phyloP scores from a whole-genome alignment of 1,140 invertebrate species.

The Diuraphis noxia region DNA sequence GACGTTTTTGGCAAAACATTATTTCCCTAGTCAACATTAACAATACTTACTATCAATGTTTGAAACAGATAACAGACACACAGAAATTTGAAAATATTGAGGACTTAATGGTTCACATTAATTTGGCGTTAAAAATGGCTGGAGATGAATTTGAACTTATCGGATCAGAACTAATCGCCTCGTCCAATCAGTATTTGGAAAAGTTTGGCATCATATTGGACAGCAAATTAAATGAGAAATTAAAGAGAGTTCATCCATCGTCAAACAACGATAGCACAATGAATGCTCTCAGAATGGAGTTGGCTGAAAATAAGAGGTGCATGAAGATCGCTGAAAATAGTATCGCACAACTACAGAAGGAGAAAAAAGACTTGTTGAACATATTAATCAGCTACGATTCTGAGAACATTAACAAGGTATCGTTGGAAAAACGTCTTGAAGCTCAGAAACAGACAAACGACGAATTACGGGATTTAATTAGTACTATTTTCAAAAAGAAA shows the following conservation, averaged over 20 bases:
- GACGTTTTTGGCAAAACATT: conserved; percentile 2
- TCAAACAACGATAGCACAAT: background rate
- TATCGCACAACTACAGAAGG: background rate
- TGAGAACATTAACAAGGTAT: background rate
- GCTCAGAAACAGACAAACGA: background rate
- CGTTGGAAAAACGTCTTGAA: conserved; percentile 17
- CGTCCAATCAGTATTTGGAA: background rate
- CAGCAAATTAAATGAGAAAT: background rate
- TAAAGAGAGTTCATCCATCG: background rate
- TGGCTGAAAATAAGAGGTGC: background rate
- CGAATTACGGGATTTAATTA: background rate
- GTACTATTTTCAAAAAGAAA: background rate
- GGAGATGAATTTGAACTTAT: background rate
- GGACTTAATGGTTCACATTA: background rate
- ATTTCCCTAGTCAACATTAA: background rate
- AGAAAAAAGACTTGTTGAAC: conserved; percentile 29
- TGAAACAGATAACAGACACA: background rate
- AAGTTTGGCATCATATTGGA: background rate
- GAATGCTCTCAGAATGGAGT: background rate
- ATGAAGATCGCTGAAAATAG: background rate
- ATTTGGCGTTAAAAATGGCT: background rate
- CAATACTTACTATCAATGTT: background rate
- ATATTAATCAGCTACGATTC: background rate
- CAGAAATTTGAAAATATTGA: background rate
- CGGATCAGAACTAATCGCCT: background rate